Conservation (phyloP, 2,113 vertebrate species). For the Butorides virescens region DNA sequence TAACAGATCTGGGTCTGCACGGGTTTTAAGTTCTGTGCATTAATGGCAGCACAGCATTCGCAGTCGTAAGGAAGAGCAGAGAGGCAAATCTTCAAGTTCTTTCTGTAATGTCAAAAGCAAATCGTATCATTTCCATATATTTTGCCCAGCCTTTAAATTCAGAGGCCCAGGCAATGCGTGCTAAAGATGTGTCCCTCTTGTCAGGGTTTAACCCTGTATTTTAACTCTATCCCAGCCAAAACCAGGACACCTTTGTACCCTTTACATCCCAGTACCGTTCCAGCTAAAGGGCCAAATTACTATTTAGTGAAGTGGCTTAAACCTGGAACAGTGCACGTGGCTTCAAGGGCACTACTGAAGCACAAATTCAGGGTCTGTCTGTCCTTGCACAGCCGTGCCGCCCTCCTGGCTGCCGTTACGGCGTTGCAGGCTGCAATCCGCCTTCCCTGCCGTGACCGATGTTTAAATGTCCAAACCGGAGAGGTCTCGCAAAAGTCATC, state of each 20-base stretch:
- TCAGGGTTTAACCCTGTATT: no score
- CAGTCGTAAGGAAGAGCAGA: background rate
- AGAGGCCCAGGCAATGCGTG: background rate
- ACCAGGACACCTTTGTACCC: background rate
- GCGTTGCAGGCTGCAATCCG: no score
- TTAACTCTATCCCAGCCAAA: no score
- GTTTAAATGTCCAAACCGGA: constrained; percentile 2
- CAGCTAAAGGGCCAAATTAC: background rate
- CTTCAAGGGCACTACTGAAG: background rate
- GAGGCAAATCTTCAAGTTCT: background rate
- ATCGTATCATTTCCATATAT: background rate
- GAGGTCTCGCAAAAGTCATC: constrained; percentile 23
- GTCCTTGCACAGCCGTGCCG: background rate
- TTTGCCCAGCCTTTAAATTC: background rate
- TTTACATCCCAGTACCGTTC: background rate
- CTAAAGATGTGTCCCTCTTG: background rate
- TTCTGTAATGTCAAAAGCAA: background rate
- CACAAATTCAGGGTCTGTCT: background rate
- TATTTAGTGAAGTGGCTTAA: background rate
- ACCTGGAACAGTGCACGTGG: background rate
- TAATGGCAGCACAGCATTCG: background rate
- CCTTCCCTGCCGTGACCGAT: rapidly evolving
- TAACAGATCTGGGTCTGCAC: no score
- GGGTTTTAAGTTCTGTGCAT: background rate
- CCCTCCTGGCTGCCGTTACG: background rate